Percentiles rank a stretch among this genome's conserved stretches.
Conservation (phyloP, 2,888 invertebrate species). For the Neria commutata region DNA sequence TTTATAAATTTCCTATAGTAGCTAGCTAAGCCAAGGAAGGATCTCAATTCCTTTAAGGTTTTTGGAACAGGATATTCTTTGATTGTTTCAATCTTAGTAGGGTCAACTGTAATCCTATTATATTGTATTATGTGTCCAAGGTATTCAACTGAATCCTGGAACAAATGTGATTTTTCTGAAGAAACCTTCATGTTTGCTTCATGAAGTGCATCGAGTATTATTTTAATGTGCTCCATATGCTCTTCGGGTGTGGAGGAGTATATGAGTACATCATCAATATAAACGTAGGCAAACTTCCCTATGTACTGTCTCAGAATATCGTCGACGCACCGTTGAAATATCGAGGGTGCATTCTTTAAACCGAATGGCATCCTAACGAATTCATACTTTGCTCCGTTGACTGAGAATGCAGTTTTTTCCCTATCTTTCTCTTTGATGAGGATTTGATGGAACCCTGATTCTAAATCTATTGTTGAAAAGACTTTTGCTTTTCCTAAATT, state of each 20-base stretch:
- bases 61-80: no score
- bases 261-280: neutral
- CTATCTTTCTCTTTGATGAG: no score
- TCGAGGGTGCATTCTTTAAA: neutral
- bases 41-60: no score
- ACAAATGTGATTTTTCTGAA: neutral
- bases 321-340: no score
- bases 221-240: no score
- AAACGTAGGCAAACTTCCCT: neutral
- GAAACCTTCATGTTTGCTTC: neutral
- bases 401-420: no score
- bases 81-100: no score
- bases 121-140: no score
- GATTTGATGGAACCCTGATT: neutral
- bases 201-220: neutral
- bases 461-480: neutral
- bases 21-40: neutral
- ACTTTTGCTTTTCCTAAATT: neutral
- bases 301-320: neutral
- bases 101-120: no score
- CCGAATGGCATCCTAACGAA: neutral
- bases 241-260: no score
- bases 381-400: no score
- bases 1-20: neutral
- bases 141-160: no score